Base-by-base conservation (phyloP, 2,797 vertebrate species). In the Cetoscarus ocellatus region DNA sequence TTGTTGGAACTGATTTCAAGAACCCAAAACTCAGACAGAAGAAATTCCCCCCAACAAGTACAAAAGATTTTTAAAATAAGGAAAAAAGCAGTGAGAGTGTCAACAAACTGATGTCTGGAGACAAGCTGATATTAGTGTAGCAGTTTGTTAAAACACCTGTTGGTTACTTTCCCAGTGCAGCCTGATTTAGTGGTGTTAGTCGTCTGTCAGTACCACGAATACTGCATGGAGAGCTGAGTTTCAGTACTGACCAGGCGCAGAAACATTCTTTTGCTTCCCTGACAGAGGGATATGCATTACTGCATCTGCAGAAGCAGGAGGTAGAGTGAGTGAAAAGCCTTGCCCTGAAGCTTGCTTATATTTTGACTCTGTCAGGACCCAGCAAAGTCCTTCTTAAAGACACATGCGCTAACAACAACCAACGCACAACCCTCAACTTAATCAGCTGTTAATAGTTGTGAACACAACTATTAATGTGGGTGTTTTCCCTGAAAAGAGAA, bases 171-270 rank as follows among this genome's bases (percentile, higher is more conserved):
- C 65, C 10, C n/a, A 27, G 19, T 58, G 36, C 62, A 14, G 40
- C 14, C 40, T 43, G 18, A 49, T 63, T 83, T 84, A 90, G 82
- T 73, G 35, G 73, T 64, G 79, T 88, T 89, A 89, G 87, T 91
- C 38, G 19, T 48, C 10, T 50, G 75, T 45, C 67, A 66, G 54
- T 44, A 55, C 27, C 57, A 52, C 0, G 62, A 61, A 47, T 69
- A 63, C n/a, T 42, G 56, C 18, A 35, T 19, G 19, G 3, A n/a
- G 10, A 55, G 60, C 42, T 68, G 62, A 8, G 55, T 56, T 83
- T 79, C 54, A 88, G 76, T 84, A 88, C 90, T 91, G 82, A 93
- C 88, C 91, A 88, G 81, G 79, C 54, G 80, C 34, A 40, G 88
- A 73, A 69, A 79, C 75, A 85, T 68, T 89, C 76, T 87, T 87